Conservation (phyloP, 37 sponge, comb jelly and placozoan species). For the Spongia lamella region DNA sequence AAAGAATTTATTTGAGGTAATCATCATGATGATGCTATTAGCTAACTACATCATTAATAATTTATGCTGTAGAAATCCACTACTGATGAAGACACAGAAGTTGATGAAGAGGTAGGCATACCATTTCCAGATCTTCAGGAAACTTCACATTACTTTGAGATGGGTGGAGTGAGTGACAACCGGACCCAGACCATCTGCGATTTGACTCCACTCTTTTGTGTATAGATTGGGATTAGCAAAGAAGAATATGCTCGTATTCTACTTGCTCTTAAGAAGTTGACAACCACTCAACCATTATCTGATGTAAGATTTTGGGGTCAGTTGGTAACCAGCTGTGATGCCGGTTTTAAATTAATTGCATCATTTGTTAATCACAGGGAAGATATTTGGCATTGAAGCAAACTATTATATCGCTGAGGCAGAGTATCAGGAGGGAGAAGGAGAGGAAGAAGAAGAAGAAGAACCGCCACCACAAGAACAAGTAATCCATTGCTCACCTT, state of each 20-base stretch:
- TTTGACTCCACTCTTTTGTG: background rate
- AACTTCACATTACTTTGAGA: conserved; percentile 73
- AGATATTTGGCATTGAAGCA: conserved; percentile 84
- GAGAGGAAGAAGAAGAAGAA: conserved; percentile 84
- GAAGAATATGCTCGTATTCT: conserved; percentile 83
- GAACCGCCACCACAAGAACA: background rate
- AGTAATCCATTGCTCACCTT: background rate
- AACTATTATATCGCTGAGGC: conserved; percentile 93
- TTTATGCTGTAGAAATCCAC: conserved; percentile 33
- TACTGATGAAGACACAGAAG: conserved; percentile 66
- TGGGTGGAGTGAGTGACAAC: conserved; percentile 79
- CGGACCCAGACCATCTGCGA: background rate
- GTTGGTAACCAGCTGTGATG: background rate
- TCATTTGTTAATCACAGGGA: conserved; percentile 59
- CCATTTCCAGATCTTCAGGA: conserved; percentile 92
- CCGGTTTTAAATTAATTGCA: background rate
- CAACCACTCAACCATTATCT: conserved; percentile 64
- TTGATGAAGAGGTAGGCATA: conserved; percentile 86
- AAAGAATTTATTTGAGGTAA: conserved; percentile 77
- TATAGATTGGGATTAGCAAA: conserved; percentile 80
- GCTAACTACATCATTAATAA: background rate
- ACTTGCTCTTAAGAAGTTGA: conserved; percentile 89
- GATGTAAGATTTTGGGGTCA: conserved; percentile 92
- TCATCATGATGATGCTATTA: background rate
- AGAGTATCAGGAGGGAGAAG: conserved; percentile 88